phyloP scores from a whole-genome alignment of 2,888 invertebrate genomes.

The Serripes groenlandicus region DNA sequence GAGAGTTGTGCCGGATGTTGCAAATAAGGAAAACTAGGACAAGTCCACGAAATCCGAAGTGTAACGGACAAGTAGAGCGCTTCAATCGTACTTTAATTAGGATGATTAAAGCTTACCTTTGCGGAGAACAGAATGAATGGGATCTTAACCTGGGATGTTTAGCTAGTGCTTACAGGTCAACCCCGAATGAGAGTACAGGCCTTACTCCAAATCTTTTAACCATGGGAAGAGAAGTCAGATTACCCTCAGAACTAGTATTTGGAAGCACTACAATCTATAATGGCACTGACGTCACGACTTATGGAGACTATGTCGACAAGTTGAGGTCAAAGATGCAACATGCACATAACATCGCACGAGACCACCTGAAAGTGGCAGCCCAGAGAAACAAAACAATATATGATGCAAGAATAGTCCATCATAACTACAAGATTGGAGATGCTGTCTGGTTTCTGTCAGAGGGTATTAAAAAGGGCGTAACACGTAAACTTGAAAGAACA shows the following conservation, averaged over 20 bases:
- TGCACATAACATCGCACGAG: conserved; percentile 11
- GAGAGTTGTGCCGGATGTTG: conserved; percentile 30
- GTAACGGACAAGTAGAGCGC: conserved; percentile 58
- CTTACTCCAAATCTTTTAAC: conserved; percentile 55
- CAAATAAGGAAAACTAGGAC: conserved; percentile 42
- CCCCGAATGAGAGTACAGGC: conserved; percentile 47
- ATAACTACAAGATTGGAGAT: conserved; percentile 35
- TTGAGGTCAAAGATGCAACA: conserved; percentile 27
- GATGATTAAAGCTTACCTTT: conserved; percentile 54
- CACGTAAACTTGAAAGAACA: conserved; percentile 35
- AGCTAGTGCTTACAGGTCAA: conserved; percentile 60
- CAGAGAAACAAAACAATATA: conserved; percentile 40
- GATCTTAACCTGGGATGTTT: conserved; percentile 57
- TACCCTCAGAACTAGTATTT: conserved; percentile 47
- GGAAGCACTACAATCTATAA: neutral
- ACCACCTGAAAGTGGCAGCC: conserved; percentile 19
- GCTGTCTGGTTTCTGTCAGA: conserved; percentile 42
- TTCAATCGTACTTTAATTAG: conserved; percentile 57
- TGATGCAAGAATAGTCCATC: conserved; percentile 28
- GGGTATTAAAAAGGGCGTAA: conserved; percentile 21
- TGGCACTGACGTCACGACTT: neutral
- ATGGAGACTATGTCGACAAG: conserved; percentile 30
- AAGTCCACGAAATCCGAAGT: conserved; percentile 50
- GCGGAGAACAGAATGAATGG: conserved; percentile 60
- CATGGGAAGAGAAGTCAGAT: conserved; percentile 52